Evolutionary conservation across 1,140 invertebrate species (phyloP), one percentile per base, ranked within the genome.

Genomic region (Brachionus angularis): DNA sequence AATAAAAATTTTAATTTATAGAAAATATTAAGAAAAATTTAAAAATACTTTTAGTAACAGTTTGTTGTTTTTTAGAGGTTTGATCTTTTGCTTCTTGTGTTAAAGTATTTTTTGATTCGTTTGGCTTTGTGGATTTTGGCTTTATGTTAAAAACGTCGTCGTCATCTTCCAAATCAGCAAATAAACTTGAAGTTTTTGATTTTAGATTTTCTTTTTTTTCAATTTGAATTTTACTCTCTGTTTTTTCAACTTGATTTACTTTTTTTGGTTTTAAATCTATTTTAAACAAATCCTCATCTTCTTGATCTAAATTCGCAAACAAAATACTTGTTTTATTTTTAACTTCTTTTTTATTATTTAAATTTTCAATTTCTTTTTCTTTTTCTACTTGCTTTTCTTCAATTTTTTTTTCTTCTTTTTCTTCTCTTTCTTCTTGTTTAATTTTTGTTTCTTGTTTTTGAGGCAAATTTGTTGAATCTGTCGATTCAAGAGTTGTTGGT

Each of bases 211-310:
- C 8, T 42, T 8, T 42, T 3, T 5, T 39, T 42, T 25, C n/a
- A n/a, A n/a, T n/a, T n/a, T n/a, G n/a, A n/a, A n/a, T 18, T 58
- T 58, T 58, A 7, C 14, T 3, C 29, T 55, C 29, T 18, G 2
- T 12, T 58, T 42, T 58, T 3, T 42, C 33, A 10, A 12, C 21
- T 14, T 58, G 36, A 5, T 33, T 18, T 23, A 39, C 36, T 5
- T 4, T 29, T 58, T 55, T 55, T 5, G 1, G 5, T 42, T 7
- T 14, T 12, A 58, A 8, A 23, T 42, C 34, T 23, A 58, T 21
- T 58, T 42, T 58, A 34, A 58, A 58, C 2, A 58, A 39, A 58
- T 58, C 53, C 23, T 58, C 53, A 58, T 58, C 53, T 12, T 58
- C 53, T 18, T 58, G 18, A 39, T 29, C 16, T 52, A 52, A 52